Conservation (phyloP, 2,797 vertebrate species). For the Chrysocyon brachyurus region DNA sequence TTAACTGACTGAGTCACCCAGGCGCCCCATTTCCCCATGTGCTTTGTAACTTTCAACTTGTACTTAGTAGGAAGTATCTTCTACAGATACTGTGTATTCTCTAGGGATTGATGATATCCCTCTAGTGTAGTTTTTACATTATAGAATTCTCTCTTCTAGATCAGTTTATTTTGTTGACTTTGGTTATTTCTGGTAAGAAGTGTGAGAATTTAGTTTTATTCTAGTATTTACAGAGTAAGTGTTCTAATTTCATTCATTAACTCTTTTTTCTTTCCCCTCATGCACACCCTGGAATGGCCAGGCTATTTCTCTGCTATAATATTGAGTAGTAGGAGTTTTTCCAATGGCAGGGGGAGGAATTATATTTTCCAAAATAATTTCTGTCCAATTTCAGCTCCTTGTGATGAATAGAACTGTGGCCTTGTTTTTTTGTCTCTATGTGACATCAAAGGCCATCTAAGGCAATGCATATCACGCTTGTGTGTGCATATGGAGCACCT, state of each 20-base stretch:
- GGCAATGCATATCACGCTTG: not conserved
- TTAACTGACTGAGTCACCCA: too few species aligned
- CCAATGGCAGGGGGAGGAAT: not conserved
- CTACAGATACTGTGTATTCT: not conserved
- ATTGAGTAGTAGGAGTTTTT: not conserved
- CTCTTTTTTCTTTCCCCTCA: not conserved
- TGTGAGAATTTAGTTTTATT: slow-evolving; percentile 33
- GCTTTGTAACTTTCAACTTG: not conserved
- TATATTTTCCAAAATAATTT: slow-evolving; percentile 16
- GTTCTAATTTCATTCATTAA: not conserved
- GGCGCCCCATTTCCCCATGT: not conserved
- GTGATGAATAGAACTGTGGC: not conserved
- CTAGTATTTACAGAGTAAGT: not conserved
- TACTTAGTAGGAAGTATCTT: not conserved
- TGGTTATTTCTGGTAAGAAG: not conserved
- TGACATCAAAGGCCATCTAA: not conserved
- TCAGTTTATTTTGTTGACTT: not conserved
- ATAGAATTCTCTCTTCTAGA: not conserved
- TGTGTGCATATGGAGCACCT: not conserved
- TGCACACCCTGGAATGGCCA: not conserved
- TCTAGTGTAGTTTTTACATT: not conserved
- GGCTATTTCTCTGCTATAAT: not conserved
- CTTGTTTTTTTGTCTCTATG: not conserved
- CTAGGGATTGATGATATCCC: too few species aligned
- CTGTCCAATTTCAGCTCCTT: not conserved